Percentiles rank a stretch among this genome's conserved stretches.
These are phyloP conservation scores for Quadroppia sp. DNA, from an alignment of 2,888 invertebrate species.

Conservation along the genomic window DNA sequence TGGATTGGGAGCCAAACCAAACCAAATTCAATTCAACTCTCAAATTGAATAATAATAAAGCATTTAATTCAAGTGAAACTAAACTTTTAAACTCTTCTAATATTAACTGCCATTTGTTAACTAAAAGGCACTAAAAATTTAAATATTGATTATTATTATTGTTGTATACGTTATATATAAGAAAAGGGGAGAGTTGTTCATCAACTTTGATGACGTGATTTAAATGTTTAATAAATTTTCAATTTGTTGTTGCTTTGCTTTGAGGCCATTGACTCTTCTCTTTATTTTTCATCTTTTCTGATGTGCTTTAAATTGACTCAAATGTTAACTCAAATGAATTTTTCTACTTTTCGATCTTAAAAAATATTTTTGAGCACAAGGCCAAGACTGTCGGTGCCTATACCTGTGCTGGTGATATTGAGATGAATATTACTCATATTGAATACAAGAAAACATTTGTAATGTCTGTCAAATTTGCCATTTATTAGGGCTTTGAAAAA, in stretches of 20 bases:
- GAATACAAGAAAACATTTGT: not conserved
- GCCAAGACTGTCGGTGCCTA: not conserved
- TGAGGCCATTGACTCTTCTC: constrained; percentile 18
- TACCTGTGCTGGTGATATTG: not conserved
- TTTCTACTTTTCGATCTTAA: not conserved
- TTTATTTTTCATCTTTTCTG: constrained; percentile 6
- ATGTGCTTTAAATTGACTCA: constrained; percentile 5
- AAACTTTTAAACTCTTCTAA: constrained; percentile 12
- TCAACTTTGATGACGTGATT: constrained; percentile 37
- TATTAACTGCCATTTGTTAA: constrained; percentile 5
- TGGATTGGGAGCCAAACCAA: not conserved
- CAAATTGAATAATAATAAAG: not conserved
- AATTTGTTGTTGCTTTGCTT: constrained; percentile 30
- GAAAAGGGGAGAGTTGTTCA: constrained; percentile 28
- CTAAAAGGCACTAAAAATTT: constrained; percentile 19
- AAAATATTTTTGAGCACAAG: constrained; percentile 19
- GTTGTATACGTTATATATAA: not conserved
- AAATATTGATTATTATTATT: constrained; percentile 31
- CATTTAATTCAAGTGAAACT: not conserved
- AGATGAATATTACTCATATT: not conserved
- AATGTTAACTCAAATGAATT: constrained; percentile 8
- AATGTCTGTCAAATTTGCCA: not conserved
- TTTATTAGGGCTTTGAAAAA: not conserved
- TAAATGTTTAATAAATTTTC: constrained; percentile 34
- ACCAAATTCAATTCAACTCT: too few relatives aligned